A percentile compares a stretch with the other conserved stretches of the same genome.
Conservation (phyloP, 2,797 vertebrate genomes). For the Takifugu rubripes region DNA sequence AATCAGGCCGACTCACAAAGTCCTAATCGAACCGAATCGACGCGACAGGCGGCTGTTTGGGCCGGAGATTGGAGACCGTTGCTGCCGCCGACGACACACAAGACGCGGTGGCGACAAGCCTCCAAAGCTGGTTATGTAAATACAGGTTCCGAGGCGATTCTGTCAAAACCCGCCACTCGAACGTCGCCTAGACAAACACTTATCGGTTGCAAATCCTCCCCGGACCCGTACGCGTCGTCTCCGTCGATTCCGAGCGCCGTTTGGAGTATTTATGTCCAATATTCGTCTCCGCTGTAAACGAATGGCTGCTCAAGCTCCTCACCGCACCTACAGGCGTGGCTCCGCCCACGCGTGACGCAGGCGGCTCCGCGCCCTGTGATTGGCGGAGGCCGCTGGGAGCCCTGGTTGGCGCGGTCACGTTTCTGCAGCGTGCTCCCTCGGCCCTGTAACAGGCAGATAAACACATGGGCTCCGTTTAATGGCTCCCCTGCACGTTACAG, state of each 20-base stretch:
- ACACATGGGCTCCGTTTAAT: no score
- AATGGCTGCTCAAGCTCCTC: conserved; percentile 13
- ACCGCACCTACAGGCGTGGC: conserved; percentile 30
- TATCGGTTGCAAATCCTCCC: conserved; percentile 2
- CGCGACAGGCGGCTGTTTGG: neutral
- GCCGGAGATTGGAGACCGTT: neutral
- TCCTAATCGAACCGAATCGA: neutral
- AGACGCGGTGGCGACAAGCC: conserved; percentile 22
- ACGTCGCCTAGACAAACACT: neutral
- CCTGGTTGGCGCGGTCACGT: conserved; percentile 64
- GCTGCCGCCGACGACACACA: neutral
- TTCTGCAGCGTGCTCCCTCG: conserved; percentile 65
- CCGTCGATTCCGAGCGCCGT: neutral
- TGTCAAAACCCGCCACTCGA: neutral
- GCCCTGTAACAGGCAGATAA: neutral
- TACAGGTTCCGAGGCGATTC: neutral
- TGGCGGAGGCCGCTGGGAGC: conserved; percentile 32
- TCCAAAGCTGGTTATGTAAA: conserved; percentile 67
- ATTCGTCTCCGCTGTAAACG: conserved; percentile 1
- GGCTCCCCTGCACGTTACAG: neutral
- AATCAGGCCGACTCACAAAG: neutral
- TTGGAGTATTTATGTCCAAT: neutral
- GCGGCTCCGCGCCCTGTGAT: conserved; percentile 26
- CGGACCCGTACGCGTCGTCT: neutral
- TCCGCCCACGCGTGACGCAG: conserved; percentile 49